Conservation (phyloP, 2,888 invertebrate species). For the Drosophila mercatorum region DNA sequence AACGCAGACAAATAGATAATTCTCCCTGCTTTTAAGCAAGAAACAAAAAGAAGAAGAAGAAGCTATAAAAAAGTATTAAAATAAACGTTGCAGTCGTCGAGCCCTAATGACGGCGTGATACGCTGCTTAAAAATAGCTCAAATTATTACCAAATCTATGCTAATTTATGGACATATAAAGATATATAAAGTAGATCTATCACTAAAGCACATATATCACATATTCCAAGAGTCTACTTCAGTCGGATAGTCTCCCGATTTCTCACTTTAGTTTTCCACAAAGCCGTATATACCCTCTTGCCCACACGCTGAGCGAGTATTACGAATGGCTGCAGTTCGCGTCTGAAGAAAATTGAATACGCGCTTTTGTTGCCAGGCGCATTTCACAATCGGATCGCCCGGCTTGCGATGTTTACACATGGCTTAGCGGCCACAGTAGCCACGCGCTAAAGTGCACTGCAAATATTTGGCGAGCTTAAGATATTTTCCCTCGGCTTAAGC, state of each 20-base stretch:
- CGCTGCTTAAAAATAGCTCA: background rate
- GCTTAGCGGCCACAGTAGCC: constrained; percentile 9
- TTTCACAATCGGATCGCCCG: constrained; percentile 25
- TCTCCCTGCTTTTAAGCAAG: background rate
- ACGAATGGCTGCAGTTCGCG: constrained; percentile 14
- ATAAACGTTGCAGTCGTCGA: background rate
- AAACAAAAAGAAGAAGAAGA: too few species aligned
- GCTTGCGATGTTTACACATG: constrained; percentile 13
- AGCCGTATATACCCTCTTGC: background rate
- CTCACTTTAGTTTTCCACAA: background rate
- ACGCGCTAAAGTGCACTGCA: constrained; percentile 10
- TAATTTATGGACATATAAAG: background rate
- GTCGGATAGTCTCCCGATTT: background rate
- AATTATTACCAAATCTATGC: background rate
- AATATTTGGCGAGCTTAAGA: background rate
- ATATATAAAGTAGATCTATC: background rate
- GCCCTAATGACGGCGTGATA: background rate
- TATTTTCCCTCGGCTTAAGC: background rate
- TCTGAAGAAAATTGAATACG: background rate
- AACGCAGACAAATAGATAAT: background rate
- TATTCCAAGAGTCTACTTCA: too few species aligned
- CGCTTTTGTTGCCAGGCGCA: constrained; percentile 30
- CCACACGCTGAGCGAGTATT: background rate
- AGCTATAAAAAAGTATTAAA: background rate
- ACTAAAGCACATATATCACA: background rate